A percentile compares a stretch with the other conserved stretches of the same genome.
phyloP scores from a whole-genome alignment of 2,113 vertebrate genomes.

The Capricornis sumatraensis region DNA sequence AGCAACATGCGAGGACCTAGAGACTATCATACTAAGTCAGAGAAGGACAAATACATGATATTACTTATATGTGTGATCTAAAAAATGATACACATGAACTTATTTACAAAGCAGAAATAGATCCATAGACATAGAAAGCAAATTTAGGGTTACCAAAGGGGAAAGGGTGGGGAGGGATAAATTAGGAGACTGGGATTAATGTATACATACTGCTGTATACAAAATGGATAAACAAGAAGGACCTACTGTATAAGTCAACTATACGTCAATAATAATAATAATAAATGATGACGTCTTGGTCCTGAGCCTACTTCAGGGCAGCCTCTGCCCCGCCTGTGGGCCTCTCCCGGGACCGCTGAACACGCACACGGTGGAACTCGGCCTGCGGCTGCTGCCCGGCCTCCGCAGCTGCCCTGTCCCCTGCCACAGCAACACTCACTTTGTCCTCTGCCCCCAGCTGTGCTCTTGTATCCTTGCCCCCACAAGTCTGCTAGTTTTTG shows the following conservation, averaged over 20 bases:
- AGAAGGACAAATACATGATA: not conserved
- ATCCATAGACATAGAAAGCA: not conserved
- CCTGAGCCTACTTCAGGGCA: not conserved
- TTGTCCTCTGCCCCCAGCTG: not conserved
- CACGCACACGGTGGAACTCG: fast-evolving
- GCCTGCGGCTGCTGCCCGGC: not conserved
- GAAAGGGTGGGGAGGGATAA: not conserved
- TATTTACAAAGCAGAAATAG: not conserved
- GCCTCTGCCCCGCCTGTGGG: not conserved
- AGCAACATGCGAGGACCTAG: not conserved
- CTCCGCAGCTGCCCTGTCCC: too few species aligned
- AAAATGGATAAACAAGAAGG: not conserved
- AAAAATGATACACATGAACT: not conserved
- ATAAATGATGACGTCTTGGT: fast-evolving
- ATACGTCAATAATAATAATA: not conserved
- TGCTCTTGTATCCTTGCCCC: not conserved
- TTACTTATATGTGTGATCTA: too few species aligned
- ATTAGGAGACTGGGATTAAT: not conserved
- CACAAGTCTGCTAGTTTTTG: not conserved
- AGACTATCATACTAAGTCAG: not conserved
- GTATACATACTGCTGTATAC: too few species aligned
- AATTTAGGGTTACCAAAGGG: not conserved
- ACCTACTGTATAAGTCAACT: not conserved
- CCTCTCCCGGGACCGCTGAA: not conserved
- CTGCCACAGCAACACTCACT: fast-evolving